Percentiles rank a stretch among this genome's conserved stretches.
Evolutionary conservation across 2,797 vertebrate species (phyloP).

Genomic region (Poecile montanus): DNA sequence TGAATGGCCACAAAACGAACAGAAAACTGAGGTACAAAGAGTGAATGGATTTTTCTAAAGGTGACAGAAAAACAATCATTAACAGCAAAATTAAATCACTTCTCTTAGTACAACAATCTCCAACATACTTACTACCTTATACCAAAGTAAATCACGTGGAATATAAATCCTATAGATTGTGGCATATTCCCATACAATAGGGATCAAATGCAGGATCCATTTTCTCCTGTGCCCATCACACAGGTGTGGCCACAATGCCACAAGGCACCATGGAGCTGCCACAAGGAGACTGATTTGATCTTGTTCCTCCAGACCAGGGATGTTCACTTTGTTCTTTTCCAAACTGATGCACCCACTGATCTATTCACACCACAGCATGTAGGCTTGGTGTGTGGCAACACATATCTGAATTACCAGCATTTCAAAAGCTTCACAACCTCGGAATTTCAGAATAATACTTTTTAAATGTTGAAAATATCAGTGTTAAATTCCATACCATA

Average conservation of each 20-base stretch:
- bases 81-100: background rate
- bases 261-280: fast-evolving
- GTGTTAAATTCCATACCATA: background rate
- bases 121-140: background rate
- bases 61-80: background rate
- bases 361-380: fast-evolving
- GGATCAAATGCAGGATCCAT: background rate
- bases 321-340: background rate
- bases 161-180: background rate
- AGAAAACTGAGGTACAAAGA: background rate
- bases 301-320: background rate
- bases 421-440: background rate
- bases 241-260: background rate
- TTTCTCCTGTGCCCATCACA: background rate
- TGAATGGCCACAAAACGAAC: background rate
- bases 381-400: background rate
- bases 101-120: background rate
- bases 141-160: background rate
- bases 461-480: background rate
- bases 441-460: background rate
- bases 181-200: background rate
- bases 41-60: background rate
- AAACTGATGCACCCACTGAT: background rate
- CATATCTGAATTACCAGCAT: background rate
- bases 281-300: background rate